Percentiles rank a stretch among this genome's conserved stretches.
These are phyloP conservation scores for Mantis religiosa DNA, from an alignment of 2,888 invertebrate genomes.

Conservation along the genomic window DNA sequence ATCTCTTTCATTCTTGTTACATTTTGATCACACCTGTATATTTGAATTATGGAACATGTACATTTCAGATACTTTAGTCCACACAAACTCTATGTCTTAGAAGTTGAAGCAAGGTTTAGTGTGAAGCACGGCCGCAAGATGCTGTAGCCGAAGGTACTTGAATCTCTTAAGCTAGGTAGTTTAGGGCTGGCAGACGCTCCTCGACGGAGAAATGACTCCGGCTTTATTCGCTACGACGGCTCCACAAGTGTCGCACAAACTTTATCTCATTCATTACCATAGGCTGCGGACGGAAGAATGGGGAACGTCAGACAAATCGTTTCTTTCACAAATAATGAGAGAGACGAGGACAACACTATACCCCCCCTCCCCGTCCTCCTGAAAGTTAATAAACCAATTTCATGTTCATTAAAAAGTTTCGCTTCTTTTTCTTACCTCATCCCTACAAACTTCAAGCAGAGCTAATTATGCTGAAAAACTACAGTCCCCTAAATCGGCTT, in stretches of 20 bases:
- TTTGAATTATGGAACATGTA: too few species aligned
- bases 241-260: neutral
- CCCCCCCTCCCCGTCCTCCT: neutral
- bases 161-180: neutral
- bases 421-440: neutral
- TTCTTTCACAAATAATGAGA: neutral
- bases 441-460: neutral
- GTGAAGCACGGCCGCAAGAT: too few species aligned
- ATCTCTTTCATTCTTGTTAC: too few species aligned
- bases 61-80: too few species aligned
- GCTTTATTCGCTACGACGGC: too few species aligned
- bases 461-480: neutral
- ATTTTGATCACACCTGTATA: too few species aligned
- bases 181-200: neutral
- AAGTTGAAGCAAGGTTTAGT: too few species aligned
- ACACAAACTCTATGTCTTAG: too few species aligned
- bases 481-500: neutral
- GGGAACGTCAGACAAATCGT: neutral
- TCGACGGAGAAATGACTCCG: neutral
- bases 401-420: slow-evolving; percentile 9
- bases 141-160: neutral
- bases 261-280: neutral
- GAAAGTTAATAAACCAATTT: slow-evolving; percentile 10
- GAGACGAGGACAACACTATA: neutral
- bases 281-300: neutral